Conservation (phyloP, 2,888 invertebrate species). For the Lasioglossum lativentre region DNA sequence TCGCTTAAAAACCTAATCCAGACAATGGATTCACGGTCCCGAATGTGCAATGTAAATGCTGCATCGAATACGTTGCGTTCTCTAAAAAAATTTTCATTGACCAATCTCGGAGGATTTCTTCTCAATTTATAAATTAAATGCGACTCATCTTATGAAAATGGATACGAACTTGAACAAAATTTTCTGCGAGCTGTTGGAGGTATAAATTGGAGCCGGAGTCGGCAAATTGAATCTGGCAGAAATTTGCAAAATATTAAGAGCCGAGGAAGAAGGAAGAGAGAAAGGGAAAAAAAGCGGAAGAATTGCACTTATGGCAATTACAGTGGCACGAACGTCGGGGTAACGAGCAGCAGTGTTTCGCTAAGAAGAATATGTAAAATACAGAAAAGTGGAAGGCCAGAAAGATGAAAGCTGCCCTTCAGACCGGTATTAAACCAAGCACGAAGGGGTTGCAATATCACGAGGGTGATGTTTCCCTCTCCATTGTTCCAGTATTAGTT, state of each 20-base stretch:
- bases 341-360: not conserved
- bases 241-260: not conserved
- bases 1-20: not conserved
- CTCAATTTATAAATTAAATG: not conserved
- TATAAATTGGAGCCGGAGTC: not conserved
- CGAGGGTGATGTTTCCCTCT: conserved; percentile 56
- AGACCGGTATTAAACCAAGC: not conserved
- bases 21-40: not conserved
- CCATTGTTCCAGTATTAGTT: conserved; percentile 77
- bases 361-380: conserved; percentile 7
- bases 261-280: not conserved
- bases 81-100: not conserved
- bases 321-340: not conserved
- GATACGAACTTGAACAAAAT: not conserved
- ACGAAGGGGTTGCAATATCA: conserved; percentile 26
- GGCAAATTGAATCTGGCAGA: not conserved
- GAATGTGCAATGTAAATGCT: not conserved
- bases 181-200: not conserved
- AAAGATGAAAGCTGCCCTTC: conserved; percentile 7
- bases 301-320: conserved; percentile 3
- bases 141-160: not conserved
- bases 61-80: not conserved
- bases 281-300: not conserved
- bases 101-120: not conserved
- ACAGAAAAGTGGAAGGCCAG: conserved; percentile 1